Base-by-base conservation (phyloP, 2,113 vertebrate species). In the Catharus minimus region DNA sequence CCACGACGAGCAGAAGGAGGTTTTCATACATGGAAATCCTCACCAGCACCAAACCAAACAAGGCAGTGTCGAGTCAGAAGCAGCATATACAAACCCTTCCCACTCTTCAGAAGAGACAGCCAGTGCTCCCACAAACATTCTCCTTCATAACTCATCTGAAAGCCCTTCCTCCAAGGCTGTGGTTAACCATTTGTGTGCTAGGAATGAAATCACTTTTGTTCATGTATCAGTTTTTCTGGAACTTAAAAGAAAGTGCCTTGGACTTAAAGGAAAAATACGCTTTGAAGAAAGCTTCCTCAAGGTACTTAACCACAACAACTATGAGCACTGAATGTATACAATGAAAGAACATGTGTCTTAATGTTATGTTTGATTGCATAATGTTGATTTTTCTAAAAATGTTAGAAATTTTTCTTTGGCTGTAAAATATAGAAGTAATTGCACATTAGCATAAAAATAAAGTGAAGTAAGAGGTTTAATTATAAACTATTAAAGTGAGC, bases 1-100 rank as follows among this genome's bases (percentile, higher is more conserved):
- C 55, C 27, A 1, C 0, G 0, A n/a, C 21, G 44, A 84, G 50
- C 32, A 67, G 36, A 38, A 53, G 49, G 32, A 14, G n/a, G 13
- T 71, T 89, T 56, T 78, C 27, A 5, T 24, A 30, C 8, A 33
- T 24, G 43, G 78, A 69, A 67, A 81, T 81, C 15, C 30, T 49
- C 41, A 36, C 21, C 47, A 89, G 11, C 30, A 15, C 46, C 28
- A 41, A 67, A 87, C 30, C 69, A 89, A 87, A 56, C n/a, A 86
- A 82, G 43, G 65, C 3, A 82, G 67, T 32, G 32, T 39, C 57
- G 53, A 89, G 43, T 47, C 39, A 75, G 69, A 84, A 78, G 21
- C 39, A 60, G 14, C 8, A 11, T 1, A 1, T 21, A 30, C 15
- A 86, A 86, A 83, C 14, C 11, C 61, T 72, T 71, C n/a, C 65